A percentile compares a stretch with the other conserved stretches of the same genome.
These are phyloP conservation scores for Pocillopora meandrina DNA, from an alignment of 92 coral and sea anemone genomes.

Conservation along the genomic window DNA sequence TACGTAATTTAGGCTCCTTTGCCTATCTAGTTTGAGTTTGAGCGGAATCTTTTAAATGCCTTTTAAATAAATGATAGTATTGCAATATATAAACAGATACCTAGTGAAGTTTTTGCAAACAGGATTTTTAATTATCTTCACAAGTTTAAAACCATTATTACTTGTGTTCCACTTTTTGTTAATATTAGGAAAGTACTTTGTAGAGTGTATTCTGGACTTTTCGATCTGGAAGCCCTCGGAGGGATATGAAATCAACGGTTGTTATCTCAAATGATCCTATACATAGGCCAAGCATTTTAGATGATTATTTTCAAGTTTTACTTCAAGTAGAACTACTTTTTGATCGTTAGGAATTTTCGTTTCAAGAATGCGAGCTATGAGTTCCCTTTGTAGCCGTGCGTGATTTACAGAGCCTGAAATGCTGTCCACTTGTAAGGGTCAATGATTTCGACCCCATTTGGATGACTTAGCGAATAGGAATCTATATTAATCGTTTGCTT, in stretches of 20 bases:
- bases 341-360: constrained; percentile 28
- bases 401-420: constrained; percentile 24
- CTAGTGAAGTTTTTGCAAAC: neutral
- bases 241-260: neutral
- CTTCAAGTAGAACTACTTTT: neutral
- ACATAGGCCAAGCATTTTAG: neutral
- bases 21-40: neutral
- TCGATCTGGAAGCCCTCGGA: neutral
- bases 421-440: constrained; percentile 39
- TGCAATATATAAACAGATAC: neutral
- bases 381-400: constrained; percentile 27
- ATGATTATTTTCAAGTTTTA: neutral
- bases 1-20: neutral
- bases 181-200: neutral
- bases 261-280: neutral
- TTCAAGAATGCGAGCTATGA: constrained; percentile 45
- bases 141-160: neutral
- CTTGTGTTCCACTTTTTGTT: neutral
- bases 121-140: neutral
- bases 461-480: constrained; percentile 27
- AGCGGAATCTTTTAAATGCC: neutral
- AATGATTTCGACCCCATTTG: constrained; percentile 46
- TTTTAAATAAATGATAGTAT: neutral
- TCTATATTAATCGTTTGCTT: constrained; percentile 17
- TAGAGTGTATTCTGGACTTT: neutral